Evolutionary conservation across 2,888 invertebrate species (phyloP), one percentile per base, ranked within the genome.

Genomic region (Cerceris rybyensis): DNA sequence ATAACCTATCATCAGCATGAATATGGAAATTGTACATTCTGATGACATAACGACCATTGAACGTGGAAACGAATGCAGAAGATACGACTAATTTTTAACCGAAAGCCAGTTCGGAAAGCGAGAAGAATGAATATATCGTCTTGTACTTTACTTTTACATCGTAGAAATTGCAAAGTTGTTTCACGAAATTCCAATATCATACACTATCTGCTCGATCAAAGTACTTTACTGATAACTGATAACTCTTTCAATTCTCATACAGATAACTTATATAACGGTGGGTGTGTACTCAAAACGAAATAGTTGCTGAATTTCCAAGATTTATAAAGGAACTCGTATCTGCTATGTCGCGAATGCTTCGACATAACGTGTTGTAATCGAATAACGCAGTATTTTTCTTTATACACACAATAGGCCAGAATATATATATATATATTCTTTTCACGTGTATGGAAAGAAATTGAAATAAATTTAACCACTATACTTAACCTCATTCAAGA

Each of bases 161-260:
- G 7, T 54, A 54, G 6, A 54, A 54, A 52, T 11, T 13, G 46
- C 4, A 60, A 41, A 14, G 39, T n/a, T 8, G 9, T 60, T 57
- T 64, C 50, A 66, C 46, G 16, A 75, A 78, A 83, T 60, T 81
- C 60, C 73, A 54, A 72, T 70, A 72, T 9, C 59, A 14, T 49
- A 55, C 8, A 13, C 54, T 67, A 43, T 82, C 58, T 71, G 72
- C 59, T 66, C 72, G 81, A 87, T 82, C 82, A 81, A 86, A 87
- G 86, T 86, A 71, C 81, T 75, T 72, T 7, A 65, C 68, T 75
- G 86, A 87, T 88, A 88, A 86, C 67, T 75, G 88, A 87, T 83
- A 87, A 83, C 80, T 74, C 83, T 72, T 71, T 78, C 63, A 67
- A 74, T 75, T 71, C 74, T 76, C 66, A 63, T 64, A 58, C 39